Evolutionary conservation across 2,797 vertebrate genomes (phyloP), one percentile per base, ranked within the genome.

Genomic region (Schizopygopsis pylzovi): DNA sequence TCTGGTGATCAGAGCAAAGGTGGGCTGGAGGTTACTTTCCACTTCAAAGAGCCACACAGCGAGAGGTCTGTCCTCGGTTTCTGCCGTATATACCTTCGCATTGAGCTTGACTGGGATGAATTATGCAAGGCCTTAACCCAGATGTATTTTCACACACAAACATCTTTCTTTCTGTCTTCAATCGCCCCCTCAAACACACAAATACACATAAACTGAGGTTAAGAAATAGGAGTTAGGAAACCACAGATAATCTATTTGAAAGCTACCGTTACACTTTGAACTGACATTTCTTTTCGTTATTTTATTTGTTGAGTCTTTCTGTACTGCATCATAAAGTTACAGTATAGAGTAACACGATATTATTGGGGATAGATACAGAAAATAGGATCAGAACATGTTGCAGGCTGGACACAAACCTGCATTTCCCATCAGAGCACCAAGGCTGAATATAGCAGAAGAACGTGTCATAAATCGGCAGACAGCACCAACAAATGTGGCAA

Each of bases 11-110:
- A 85, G 81, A 52, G 81, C 82, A 79, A 86, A 87, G 52, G 76
- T 79, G 65, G 84, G 90, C 92, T 91, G 89, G 83, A 86, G 83
- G 82, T 92, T 70, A 88, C 91, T 95, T 94, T 95, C 94, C 93
- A 95, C 94, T 95, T 95, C 94, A 95, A 95, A 95, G 93, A 92
- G 90, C 22, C 85, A 15, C 85, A 78, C 89, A 87, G 89, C 71
- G 41, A 84, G 87, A 87, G 73, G 76, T 83, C 85, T 86, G 85
- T 78, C 85, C 85, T 6, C 41, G 25, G 67, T 75, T 83, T 72
- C 83, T 33, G 79, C 59, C 67, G 28, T 82, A 81, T 81, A 82
- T 63, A 89, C 79, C 81, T 72, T 80, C 52, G 56, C 86, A 71
- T 61, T 75, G 81, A 85, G 85, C 39, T 28, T 59, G 71, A 73